Evolutionary conservation across 1,140 invertebrate species (phyloP).

Genomic region (Dendrolimus punctatus): DNA sequence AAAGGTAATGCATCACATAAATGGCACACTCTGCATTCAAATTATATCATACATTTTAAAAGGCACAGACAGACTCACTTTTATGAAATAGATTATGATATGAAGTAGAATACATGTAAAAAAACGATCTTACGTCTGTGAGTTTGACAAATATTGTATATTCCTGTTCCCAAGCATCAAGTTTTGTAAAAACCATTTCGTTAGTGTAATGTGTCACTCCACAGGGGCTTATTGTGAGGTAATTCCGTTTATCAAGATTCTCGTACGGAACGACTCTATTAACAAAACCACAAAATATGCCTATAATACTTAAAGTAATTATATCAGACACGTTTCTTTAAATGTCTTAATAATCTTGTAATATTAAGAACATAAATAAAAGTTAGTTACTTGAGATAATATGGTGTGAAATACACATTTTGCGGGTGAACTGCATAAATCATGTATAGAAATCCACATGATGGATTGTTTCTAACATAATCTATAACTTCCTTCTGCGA

Average conservation of each 20-base stretch:
- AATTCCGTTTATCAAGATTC: conserved; percentile 75
- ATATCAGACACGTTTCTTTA: no score
- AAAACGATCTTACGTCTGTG: conserved; percentile 67
- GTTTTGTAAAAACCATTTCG: conserved; percentile 79
- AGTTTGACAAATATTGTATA: conserved; percentile 79
- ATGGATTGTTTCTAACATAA: conserved; percentile 59
- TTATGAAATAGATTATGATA: no score
- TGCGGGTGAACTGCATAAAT: conserved; percentile 77
- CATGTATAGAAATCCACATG: conserved; percentile 78
- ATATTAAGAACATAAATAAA: conserved; percentile 8
- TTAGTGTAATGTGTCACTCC: conserved; percentile 80
- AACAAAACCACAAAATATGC: not conserved
- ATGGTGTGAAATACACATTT: conserved; percentile 80
- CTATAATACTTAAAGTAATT: no score
- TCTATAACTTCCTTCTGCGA: conserved; percentile 73
- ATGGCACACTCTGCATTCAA: no score
- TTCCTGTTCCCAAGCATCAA: conserved; percentile 80
- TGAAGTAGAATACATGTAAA: no score
- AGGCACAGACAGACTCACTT: no score
- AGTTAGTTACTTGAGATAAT: conserved; percentile 73
- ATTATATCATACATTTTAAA: no score
- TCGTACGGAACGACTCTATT: conserved; percentile 76
- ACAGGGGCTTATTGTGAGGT: conserved; percentile 78
- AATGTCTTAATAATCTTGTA: no score
- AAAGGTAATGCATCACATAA: no score